These are phyloP conservation scores for Latrodectus geometricus DNA, from an alignment of 1,140 invertebrate genomes.

Conservation along the genomic window DNA sequence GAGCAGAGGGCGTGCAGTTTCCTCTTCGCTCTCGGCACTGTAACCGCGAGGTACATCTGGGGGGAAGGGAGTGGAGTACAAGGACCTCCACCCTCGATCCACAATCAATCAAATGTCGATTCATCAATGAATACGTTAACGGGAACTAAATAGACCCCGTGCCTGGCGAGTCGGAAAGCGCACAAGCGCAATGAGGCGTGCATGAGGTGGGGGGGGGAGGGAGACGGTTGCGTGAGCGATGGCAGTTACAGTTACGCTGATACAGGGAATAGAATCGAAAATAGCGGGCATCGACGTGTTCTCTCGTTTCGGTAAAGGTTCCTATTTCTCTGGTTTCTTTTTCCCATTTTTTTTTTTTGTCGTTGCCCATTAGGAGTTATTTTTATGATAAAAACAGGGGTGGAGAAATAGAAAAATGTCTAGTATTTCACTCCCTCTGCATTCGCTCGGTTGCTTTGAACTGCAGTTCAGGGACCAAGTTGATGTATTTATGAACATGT, in stretches of 20 bases:
- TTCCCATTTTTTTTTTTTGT: not conserved
- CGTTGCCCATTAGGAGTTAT: constrained; percentile 26
- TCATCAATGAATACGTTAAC: constrained; percentile 35
- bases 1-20: no score
- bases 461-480: not conserved
- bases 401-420: no score
- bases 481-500: not conserved
- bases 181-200: constrained; percentile 32
- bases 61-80: not conserved
- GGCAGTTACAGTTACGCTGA: constrained; percentile 28
- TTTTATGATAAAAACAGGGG: constrained; percentile 12
- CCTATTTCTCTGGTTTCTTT: not conserved
- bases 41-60: not conserved
- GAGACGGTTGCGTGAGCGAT: constrained; percentile 35
- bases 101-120: constrained; percentile 53
- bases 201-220: not conserved
- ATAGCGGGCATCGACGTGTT: constrained; percentile 37
- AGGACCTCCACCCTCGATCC: not conserved
- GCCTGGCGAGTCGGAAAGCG: constrained; percentile 27
- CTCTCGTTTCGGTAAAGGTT: constrained; percentile 5
- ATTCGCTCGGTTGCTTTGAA: not conserved
- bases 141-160: constrained; percentile 29
- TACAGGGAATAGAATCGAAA: constrained; percentile 16
- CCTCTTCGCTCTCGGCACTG: no score
- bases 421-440: no score